Conservation (phyloP, 2,888 invertebrate genomes). For the Stegana nigrithorax region DNA sequence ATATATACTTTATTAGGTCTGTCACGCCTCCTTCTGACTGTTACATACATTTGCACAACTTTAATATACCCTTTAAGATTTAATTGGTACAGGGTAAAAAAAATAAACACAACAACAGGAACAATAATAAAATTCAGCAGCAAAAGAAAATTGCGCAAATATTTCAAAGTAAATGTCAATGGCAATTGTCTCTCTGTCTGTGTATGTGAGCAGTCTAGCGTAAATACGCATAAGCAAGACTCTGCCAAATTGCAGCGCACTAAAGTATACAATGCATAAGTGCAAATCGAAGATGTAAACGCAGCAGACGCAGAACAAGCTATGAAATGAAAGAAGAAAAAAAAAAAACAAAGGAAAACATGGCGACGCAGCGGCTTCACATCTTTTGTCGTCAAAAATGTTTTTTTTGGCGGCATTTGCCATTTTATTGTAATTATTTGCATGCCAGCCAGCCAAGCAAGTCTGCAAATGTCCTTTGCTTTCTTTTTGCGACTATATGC, state of each 20-base stretch:
- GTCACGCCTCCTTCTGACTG: too few species aligned
- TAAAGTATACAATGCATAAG: conserved; percentile 1
- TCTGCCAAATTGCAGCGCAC: neutral
- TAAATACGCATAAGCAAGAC: neutral
- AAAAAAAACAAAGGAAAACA: conserved; percentile 1
- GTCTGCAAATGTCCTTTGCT: too few species aligned
- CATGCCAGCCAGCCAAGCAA: conserved; percentile 1
- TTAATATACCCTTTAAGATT: too few species aligned
- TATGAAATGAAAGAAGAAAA: neutral
- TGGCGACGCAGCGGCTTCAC: neutral
- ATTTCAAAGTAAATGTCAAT: neutral
- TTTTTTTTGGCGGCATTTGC: neutral
- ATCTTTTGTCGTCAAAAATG: conserved; percentile 5
- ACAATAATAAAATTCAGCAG: neutral
- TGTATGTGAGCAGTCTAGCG: too few species aligned
- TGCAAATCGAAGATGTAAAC: too few species aligned
- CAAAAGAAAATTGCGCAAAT: too few species aligned
- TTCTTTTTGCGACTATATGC: too few species aligned
- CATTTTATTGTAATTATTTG: conserved; percentile 10
- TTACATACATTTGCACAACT: too few species aligned
- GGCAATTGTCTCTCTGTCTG: too few species aligned
- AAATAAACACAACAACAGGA: too few species aligned
- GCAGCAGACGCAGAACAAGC: neutral
- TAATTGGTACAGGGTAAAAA: neutral
- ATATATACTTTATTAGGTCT: too few species aligned